Evolutionary conservation across 2,113 vertebrate species (phyloP).

Genomic region (Empidonax traillii): DNA sequence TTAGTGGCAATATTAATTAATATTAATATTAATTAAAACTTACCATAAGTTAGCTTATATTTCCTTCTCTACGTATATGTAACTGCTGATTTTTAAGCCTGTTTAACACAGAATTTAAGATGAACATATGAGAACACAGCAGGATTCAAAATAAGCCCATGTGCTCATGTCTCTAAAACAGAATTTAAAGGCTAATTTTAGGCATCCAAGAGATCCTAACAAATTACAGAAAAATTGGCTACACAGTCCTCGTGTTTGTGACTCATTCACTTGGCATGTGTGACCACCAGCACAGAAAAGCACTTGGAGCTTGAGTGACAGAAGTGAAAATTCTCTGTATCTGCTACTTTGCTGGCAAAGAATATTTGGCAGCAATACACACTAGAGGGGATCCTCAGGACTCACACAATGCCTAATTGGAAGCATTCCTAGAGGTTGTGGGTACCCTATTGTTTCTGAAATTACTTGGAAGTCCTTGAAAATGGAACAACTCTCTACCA

Average conservation of each 20-base stretch:
- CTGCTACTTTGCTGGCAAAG: neutral
- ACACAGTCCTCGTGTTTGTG: neutral
- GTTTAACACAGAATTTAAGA: neutral
- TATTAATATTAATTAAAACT: neutral
- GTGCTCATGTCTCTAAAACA: neutral
- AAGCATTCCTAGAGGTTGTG: neutral
- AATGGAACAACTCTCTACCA: neutral
- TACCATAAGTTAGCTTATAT: neutral
- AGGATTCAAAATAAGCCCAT: neutral
- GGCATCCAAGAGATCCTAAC: neutral
- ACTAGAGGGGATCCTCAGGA: neutral
- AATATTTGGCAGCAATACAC: neutral
- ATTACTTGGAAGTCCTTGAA: neutral
- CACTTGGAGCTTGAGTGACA: neutral
- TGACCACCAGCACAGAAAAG: neutral
- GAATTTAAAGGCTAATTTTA: constrained; percentile 3
- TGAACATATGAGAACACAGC: neutral
- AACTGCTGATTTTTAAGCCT: neutral
- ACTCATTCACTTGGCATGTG: neutral
- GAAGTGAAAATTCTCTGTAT: neutral
- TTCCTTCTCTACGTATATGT: neutral
- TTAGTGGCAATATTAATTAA: neutral
- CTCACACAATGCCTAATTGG: neutral
- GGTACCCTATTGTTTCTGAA: neutral
- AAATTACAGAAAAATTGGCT: neutral